Conservation (phyloP, 92 coral and sea anemone genomes). For the Porites lobata region DNA sequence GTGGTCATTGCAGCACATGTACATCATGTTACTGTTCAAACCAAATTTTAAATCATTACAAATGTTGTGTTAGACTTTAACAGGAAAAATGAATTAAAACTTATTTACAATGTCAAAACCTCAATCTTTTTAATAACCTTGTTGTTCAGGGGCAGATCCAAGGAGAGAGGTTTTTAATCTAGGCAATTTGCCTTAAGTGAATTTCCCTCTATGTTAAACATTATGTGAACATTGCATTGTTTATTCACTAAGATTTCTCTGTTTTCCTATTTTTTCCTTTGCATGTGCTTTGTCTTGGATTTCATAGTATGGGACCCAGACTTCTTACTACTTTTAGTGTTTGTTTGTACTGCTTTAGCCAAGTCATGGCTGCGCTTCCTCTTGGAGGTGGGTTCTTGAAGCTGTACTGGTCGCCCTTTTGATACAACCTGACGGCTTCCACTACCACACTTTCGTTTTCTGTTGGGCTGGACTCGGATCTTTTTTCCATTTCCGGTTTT, state of each 20-base stretch:
- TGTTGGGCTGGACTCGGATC: constrained; percentile 43
- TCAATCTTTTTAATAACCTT: constrained; percentile 6
- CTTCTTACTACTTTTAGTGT: constrained; percentile 53
- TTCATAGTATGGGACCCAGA: constrained; percentile 70
- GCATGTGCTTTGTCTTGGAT: constrained; percentile 63
- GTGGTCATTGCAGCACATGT: constrained; percentile 8
- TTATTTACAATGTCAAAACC: constrained; percentile 12
- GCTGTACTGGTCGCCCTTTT: constrained; percentile 34
- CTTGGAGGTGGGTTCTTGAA: constrained; percentile 19
- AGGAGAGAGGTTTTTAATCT: constrained; percentile 21
- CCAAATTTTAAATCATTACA: too few relatives aligned
- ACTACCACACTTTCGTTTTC: constrained; percentile 38
- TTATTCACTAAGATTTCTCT: constrained; percentile 17
- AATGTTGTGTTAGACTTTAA: constrained; percentile 4
- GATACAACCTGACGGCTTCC: constrained; percentile 42
- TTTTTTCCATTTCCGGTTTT: constrained; percentile 43
- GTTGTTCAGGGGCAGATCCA: constrained; percentile 1
- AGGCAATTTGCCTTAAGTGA: constrained; percentile 28
- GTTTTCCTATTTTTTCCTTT: constrained; percentile 40
- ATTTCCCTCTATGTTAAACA: constrained; percentile 18
- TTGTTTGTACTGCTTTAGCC: constrained; percentile 50
- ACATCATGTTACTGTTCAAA: too few relatives aligned
- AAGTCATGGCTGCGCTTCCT: constrained; percentile 42
- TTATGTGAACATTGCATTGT: constrained; percentile 21
- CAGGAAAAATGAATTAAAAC: constrained; percentile 5